These are phyloP conservation scores for Temnothorax unifasciatus DNA, from an alignment of 2,888 invertebrate genomes.

Conservation along the genomic window DNA sequence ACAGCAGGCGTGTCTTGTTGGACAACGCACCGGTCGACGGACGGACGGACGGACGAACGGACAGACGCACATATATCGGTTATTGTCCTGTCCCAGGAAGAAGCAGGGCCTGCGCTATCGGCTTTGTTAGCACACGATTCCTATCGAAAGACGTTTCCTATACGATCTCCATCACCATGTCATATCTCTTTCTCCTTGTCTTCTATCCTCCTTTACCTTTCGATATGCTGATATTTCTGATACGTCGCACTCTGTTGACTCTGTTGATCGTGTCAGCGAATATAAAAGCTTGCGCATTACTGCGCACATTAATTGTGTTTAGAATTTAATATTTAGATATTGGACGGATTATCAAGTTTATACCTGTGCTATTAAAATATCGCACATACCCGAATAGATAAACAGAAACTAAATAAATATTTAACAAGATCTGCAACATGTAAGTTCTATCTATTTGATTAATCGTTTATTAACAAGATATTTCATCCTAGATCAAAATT, in stretches of 20 bases:
- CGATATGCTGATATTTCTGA: neutral
- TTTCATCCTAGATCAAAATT: neutral
- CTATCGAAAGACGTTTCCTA: slow-evolving; percentile 71
- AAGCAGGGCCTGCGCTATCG: slow-evolving; percentile 72
- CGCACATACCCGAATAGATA: neutral
- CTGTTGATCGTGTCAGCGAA: neutral
- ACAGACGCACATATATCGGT: slow-evolving; percentile 67
- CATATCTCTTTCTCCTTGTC: slow-evolving; percentile 41
- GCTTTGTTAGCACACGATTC: slow-evolving; percentile 77
- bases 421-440: neutral
- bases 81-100: slow-evolving; percentile 75
- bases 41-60: slow-evolving; percentile 68
- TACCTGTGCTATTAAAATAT: neutral
- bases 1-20: slow-evolving; percentile 76
- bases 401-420: slow-evolving; percentile 25
- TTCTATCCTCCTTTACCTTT: slow-evolving; percentile 42
- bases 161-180: slow-evolving; percentile 67
- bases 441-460: neutral
- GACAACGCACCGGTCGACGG: slow-evolving; percentile 75
- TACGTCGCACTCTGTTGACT: neutral
- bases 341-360: neutral
- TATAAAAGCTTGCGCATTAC: neutral
- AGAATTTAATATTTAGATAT: slow-evolving; percentile 2
- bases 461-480: neutral
- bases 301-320: neutral